These are phyloP conservation scores for Eueides isabella DNA, from an alignment of 1,140 invertebrate genomes.

Conservation along the genomic window DNA sequence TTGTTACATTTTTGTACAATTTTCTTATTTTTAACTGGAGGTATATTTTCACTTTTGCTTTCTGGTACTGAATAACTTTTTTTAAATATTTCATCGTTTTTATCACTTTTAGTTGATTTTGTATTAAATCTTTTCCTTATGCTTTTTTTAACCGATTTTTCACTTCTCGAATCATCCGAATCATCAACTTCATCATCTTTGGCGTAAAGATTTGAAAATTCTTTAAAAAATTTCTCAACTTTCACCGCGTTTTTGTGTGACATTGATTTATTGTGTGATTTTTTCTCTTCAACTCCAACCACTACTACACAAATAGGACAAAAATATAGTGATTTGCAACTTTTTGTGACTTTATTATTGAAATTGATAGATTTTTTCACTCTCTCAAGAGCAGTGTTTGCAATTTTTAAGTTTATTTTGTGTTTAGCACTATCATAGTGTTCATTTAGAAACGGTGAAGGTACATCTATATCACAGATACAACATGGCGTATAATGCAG, in stretches of 20 bases:
- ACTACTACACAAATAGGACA: slow-evolving; percentile 34
- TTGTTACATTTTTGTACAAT: not conserved
- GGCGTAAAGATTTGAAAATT: slow-evolving; percentile 30
- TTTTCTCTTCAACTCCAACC: slow-evolving; percentile 22
- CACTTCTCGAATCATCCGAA: not conserved
- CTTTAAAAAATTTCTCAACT: slow-evolving; percentile 27
- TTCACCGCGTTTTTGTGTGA: slow-evolving; percentile 31
- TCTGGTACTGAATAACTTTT: not conserved
- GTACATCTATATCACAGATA: slow-evolving; percentile 44
- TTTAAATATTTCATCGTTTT: not conserved
- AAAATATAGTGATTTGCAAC: slow-evolving; percentile 26
- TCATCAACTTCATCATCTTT: not conserved
- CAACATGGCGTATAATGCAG: slow-evolving; percentile 26
- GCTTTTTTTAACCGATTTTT: not conserved
- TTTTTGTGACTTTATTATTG: not conserved
- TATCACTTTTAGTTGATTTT: not conserved
- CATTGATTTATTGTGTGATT: slow-evolving; percentile 27
- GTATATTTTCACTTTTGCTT: not conserved
- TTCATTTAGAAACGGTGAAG: slow-evolving; percentile 28
- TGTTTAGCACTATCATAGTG: slow-evolving; percentile 43
- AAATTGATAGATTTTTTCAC: slow-evolving; percentile 24
- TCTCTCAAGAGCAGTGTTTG: slow-evolving; percentile 35
- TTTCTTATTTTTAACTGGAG: not conserved
- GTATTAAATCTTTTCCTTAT: not conserved
- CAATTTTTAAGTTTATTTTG: slow-evolving; percentile 37